Base-by-base conservation (phyloP, 2,888 invertebrate species). In the Drepanosiphum platanoidis region DNA sequence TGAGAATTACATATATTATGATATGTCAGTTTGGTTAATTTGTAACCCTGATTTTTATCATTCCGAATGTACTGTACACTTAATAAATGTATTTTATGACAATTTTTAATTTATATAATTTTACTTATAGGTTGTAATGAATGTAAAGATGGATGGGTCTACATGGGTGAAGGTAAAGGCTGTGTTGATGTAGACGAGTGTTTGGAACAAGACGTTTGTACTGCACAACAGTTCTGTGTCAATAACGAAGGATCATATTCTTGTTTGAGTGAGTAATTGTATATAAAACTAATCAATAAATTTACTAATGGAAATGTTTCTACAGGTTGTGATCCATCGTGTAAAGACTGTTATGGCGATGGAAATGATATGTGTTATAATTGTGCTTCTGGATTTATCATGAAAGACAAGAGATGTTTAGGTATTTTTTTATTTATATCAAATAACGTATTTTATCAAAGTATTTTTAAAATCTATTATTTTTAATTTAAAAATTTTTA, bases 181-280 rank as follows among this genome's bases (percentile, higher is more conserved):
- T 98, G 98, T 88, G 88, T 92, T 66, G 97, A 97, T 89, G 89
- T 96, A 0, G 94, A 97, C 89, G 97, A 97, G 90, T 98, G 97
- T 90, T 77, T 84, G 9, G 84, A 84, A 70, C 66, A 70, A 77
- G 90, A 90, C 27, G 88, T 91, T 9, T 93, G 93, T 88, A 89
- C 90, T 36, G 89, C 89, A 42, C 92, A 94, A 88, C 93, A 97
- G 89, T 97, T 97, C 89, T 98, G 98, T 89, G 92, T 96, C 7
- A 98, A 98, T 89, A 94, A 93, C 18, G 94, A 96, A 82, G 97
- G 98, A 11, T 94, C 95, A 0, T 96, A 92, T 89, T 90, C 91
- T 15, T 97, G 97, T 90, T 90, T 94, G 88, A 91, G 92, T 90
- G 89, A 89, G 88, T 68, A 68, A 1, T 64, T 3, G n/a, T n/a